Evolutionary conservation across 2,888 invertebrate species (phyloP).

Genomic region (Harpalus rubripes): DNA sequence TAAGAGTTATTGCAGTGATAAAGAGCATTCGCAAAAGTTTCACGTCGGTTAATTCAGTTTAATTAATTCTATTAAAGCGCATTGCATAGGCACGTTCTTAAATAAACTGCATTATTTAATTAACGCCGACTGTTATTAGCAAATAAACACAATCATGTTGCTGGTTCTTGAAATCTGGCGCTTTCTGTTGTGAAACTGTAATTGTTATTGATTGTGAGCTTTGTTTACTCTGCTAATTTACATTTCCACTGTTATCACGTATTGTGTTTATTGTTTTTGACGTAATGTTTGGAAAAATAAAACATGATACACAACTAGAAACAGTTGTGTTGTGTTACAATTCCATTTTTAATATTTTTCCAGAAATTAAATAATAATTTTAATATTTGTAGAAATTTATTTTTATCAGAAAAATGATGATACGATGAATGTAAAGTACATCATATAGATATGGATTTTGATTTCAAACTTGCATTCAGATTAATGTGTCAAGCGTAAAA

Average conservation of each 20-base stretch:
- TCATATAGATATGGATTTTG: too few relatives aligned
- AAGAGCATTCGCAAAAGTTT: conserved; percentile 21
- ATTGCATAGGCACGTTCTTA: conserved; percentile 26
- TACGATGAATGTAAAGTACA: too few relatives aligned
- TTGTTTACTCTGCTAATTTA: conserved; percentile 13
- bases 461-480: too few relatives aligned
- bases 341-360: not conserved
- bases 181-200: conserved; percentile 27
- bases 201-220: conserved; percentile 4
- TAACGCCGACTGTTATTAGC: conserved; percentile 20
- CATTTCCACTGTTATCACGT: conserved; percentile 1
- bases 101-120: conserved; percentile 42
- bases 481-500: too few relatives aligned
- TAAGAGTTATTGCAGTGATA: conserved; percentile 14
- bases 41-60: conserved; percentile 27
- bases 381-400: conserved; percentile 3
- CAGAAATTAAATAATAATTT: not conserved
- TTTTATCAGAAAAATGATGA: not conserved
- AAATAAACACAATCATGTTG: conserved; percentile 39
- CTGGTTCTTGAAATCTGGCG: conserved; percentile 19
- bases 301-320: too few relatives aligned
- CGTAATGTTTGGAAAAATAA: too few relatives aligned
- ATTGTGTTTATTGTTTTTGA: not conserved
- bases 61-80: conserved; percentile 20
- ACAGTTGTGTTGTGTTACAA: too few relatives aligned